Conservation (phyloP, 2,797 vertebrate species). For the Saxicola maurus region DNA sequence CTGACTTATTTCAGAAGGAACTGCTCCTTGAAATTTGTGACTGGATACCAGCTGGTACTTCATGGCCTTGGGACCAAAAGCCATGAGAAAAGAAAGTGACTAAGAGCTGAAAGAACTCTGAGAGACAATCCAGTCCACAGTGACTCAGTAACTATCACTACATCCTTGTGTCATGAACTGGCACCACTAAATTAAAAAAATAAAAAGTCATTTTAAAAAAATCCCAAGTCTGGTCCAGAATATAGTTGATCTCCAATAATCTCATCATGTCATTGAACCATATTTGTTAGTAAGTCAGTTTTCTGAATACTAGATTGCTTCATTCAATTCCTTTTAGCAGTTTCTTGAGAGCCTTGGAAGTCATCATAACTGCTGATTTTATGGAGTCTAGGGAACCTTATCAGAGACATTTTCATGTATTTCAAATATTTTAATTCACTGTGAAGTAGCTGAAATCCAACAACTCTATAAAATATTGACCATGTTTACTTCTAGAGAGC, state of each 20-base stretch:
- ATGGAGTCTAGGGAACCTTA: neutral
- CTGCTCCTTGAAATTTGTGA: neutral
- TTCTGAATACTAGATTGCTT: neutral
- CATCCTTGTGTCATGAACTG: neutral
- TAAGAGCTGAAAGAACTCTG: neutral
- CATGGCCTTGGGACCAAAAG: neutral
- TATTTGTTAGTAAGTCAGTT: neutral
- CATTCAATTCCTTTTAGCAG: neutral
- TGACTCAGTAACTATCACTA: neutral
- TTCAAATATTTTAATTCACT: neutral
- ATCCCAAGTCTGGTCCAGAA: neutral
- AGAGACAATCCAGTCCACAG: neutral
- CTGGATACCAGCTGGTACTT: neutral
- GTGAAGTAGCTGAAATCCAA: conserved; percentile 4
- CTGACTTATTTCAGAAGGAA: neutral
- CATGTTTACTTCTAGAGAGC: neutral
- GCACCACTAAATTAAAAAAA: neutral
- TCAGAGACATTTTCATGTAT: neutral
- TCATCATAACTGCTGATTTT: neutral
- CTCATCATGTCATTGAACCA: neutral
- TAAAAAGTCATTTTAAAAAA: no score
- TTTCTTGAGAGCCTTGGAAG: neutral
- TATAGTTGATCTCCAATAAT: neutral
- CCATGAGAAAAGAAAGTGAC: neutral
- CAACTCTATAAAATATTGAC: conserved; percentile 30